Evolutionary conservation across 2,113 vertebrate species (phyloP), one percentile per base, ranked within the genome.

Genomic region (Centropus bengalensis): DNA sequence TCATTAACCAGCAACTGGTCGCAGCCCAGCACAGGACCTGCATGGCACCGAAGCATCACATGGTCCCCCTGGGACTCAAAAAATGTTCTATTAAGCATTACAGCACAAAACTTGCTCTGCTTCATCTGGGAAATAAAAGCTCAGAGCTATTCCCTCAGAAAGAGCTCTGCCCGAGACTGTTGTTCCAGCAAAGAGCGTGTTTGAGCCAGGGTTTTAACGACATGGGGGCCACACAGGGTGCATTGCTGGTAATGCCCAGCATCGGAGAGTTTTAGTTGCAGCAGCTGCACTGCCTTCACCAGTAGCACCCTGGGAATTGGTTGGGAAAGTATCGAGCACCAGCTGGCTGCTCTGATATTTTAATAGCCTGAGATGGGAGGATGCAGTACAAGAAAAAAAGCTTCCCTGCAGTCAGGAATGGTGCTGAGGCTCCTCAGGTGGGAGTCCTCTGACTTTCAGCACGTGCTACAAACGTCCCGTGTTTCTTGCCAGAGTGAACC

Each of bases 401-500:
- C 36, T 52, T 28, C 64, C 13, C 60, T 20, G 59, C 30, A 63
- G 49, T 5, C 4, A 22, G 62, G 56, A 83, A 9, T 40, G 3
- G 13, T 5, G 62, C 38, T 22, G 12, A 12, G 21, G 23, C 44
- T 74, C 55, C 33, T 16, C 0, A 5, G 30, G 15, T 21, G n/a
- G 86, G 66, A 64, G 44, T 4, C 23, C 51, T 56, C 21, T 5
- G 44, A 44, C 21, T 22, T 22, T 4, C 69, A 42, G 38, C 63
- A 54, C 1, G 2, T 32, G n/a, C 67, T 66, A 51, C 67, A 13
- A 59, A 44, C 1, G 24, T 15, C 56, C 30, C 1, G 0, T 1
- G 20, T 20, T 64, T 44, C 73, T 36, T 17, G 63, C 47, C 63
- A 9, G 21, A 21, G 12, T 36, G 60, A 51, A 27, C 58, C 27